Conservation (phyloP, 2,113 vertebrate species). For the Menidia beryllina region DNA sequence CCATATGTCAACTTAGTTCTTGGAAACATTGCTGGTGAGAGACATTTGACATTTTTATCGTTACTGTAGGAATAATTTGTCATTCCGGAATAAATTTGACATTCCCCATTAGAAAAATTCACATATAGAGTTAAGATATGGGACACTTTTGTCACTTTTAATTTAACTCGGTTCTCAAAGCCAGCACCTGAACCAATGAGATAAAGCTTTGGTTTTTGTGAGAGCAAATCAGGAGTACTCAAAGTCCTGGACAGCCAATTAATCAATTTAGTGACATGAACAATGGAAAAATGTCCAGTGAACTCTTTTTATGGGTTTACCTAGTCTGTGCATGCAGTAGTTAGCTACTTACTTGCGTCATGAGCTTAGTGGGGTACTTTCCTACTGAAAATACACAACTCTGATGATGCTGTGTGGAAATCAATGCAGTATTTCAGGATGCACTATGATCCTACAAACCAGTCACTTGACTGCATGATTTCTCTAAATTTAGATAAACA, state of each 20-base stretch:
- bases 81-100: constrained; percentile 64
- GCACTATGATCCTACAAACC: background rate
- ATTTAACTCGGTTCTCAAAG: constrained; percentile 69
- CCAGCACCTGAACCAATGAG: constrained; percentile 79
- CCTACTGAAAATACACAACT: constrained; percentile 4
- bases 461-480: background rate
- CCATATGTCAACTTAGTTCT: constrained; percentile 64
- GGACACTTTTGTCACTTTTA: constrained; percentile 73
- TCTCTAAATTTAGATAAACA: constrained; percentile 18
- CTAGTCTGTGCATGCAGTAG: constrained; percentile 28
- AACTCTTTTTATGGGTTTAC: constrained; percentile 40
- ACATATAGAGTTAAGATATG: constrained; percentile 68
- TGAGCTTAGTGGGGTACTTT: background rate
- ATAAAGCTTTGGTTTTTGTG: constrained; percentile 75
- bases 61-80: constrained; percentile 67
- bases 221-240: constrained; percentile 71
- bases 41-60: constrained; percentile 75
- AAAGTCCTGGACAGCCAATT: constrained; percentile 73
- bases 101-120: constrained; percentile 43
- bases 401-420: constrained; percentile 5
- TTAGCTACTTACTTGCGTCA: background rate
- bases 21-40: constrained; percentile 49
- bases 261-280: constrained; percentile 74
- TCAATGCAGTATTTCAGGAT: background rate
- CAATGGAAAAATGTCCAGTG: constrained; percentile 54